Conservation (phyloP, 64 coral and sea anemone species). For the Cladopsammia gracilis region DNA sequence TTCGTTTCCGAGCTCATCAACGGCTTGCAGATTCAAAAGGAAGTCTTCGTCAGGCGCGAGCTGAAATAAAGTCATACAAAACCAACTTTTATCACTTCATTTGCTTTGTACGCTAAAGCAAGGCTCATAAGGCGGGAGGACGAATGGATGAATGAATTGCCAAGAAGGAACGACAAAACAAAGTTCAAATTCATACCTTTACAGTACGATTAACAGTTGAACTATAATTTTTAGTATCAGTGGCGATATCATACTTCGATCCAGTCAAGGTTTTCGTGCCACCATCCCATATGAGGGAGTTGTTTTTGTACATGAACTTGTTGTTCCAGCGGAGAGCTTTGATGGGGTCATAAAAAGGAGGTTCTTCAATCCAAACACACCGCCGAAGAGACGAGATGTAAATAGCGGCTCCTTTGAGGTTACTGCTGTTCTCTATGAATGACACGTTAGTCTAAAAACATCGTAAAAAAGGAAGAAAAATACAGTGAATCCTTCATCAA, state of each 20-base stretch:
- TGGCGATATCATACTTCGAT: conserved; percentile 78
- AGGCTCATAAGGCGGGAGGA: too few species aligned
- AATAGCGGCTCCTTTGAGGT: conserved; percentile 78
- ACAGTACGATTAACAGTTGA: not conserved
- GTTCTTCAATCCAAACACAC: conserved; percentile 77
- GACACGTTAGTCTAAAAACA: conserved; percentile 74
- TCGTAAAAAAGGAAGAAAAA: too few species aligned
- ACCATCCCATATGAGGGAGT: conserved; percentile 37
- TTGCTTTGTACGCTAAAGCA: too few species aligned
- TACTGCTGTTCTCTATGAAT: conserved; percentile 75
- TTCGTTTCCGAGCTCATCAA: conserved; percentile 72
- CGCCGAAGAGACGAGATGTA: conserved; percentile 60
- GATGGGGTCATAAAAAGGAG: conserved; percentile 45
- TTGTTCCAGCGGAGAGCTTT: conserved; percentile 81
- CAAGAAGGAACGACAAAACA: not conserved
- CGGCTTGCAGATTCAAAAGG: conserved; percentile 54
- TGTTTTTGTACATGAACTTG: conserved; percentile 64
- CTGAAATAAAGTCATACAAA: conserved; percentile 14
- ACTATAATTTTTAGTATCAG: conserved; percentile 46
- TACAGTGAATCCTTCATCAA: too few species aligned
- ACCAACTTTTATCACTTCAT: too few species aligned
- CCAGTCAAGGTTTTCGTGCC: conserved; percentile 11
- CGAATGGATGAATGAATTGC: not conserved
- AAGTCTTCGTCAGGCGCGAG: conserved; percentile 77
- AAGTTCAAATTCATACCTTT: not conserved